Base-by-base conservation (phyloP, 2,888 invertebrate genomes). In the Thereva nobilitata region DNA sequence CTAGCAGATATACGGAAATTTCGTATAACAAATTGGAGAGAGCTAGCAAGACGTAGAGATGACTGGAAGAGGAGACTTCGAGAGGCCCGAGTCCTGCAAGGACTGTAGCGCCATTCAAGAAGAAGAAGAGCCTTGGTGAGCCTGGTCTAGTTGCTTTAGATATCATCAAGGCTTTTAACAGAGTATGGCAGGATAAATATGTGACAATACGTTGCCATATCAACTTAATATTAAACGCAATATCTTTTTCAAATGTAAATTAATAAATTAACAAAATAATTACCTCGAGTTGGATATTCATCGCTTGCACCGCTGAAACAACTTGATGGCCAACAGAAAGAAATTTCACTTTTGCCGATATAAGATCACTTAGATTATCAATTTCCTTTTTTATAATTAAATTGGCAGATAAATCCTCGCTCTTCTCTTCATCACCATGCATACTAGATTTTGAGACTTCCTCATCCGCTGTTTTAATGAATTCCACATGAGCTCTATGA, bases 251-350 rank as follows among this genome's bases (percentile, higher is more conserved):
- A 2, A 42, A 1, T 8, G 42, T 8, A 42, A 8, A 42, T 42
- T 42, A 8, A 42, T 66, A 42, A 41, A 3, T 7, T 8, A 64
- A 6, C 37, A 8, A 50, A 23, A 10, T n/a, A 73, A 74, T 75
- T 74, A 86, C 87, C 78, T 87, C 85, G 71, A 86, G 79, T 78
- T 87, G 86, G 72, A 87, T 85, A 50, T 83, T 79, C 83, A 87
- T 85, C 38, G 82, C 76, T 80, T 86, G 86, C 49, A 86, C 85
- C 4, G 86, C 83, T 50, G 85, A 83, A 12, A 84, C 82, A 35
- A 80, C 76, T 8, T 82, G 82, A 71, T 83, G 83, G 4, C 84
- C 86, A 72, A 85, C 85, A 35, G 83, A 83, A 61, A 87, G 76
- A 76, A 86, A 87, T 69, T 78, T 81, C 47, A 87, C 77, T 75